Base-by-base conservation (phyloP, 2,888 invertebrate species). In the Oscheius onirici region DNA sequence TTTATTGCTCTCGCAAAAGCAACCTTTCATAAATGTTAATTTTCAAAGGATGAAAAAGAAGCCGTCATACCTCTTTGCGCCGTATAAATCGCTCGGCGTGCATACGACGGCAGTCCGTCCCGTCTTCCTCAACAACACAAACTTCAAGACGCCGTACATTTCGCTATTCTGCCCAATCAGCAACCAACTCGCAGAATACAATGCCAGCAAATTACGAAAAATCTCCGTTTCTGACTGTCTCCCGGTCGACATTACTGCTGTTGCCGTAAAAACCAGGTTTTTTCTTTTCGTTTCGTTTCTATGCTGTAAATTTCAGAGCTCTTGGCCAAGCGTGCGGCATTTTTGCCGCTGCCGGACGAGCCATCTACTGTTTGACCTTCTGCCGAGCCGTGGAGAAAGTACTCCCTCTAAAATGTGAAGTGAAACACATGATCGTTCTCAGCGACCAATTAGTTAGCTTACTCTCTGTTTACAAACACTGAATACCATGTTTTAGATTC, bases 181-280 rank as follows among this genome's bases (percentile, higher is more conserved):
- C 43, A 71, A 71, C 26, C 22, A 15, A n/a, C 40, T 71, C n/a
- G 22, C 26, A 13, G 58, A 71, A 15, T 71, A 71, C 41, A 54
- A 65, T 55, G 71, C 71, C 15, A 28, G 26, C 20, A 54, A 54
- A n/a, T 49, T 71, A 13, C 41, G 71, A 10, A 11, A 34, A 20
- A 49, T 71, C 22, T 20, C 66, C 11, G 49, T 54, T 44, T 71
- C 71, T 15, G 66, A 71, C 43, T 57, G 65, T 55, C 51, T 71
- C 8, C 71, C 71, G 11, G 57, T 55, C 13, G 58, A 57, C 24
- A 66, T 71, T n/a, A 66, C 65, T 22, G 65, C 65, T 13, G 55
- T 71, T 17, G 66, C 66, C 22, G 71, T 28, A 2, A 66, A 43
- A 41, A 88, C 88, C 6, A 72, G 76, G 43, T 86, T 43, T n/a